Evolutionary conservation across 2,888 invertebrate species (phyloP), one percentile per base, ranked within the genome.

Genomic region (Nomada hirtipes): DNA sequence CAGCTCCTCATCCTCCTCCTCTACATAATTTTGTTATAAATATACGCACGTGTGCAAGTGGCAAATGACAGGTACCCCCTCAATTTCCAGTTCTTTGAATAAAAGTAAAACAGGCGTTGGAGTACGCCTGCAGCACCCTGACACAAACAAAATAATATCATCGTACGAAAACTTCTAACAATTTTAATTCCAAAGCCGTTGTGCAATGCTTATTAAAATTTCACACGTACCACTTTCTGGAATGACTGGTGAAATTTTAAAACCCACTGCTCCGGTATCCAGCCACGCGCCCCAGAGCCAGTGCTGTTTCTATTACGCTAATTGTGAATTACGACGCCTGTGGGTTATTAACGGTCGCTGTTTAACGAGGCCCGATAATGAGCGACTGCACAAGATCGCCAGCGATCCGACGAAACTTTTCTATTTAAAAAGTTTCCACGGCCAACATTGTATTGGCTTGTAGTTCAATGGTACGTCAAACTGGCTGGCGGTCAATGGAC

Each of bases 341-440:
- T 82, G 67, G 76, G 78, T 81, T 86, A 85, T 88, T 86, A 85
- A 83, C 88, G 74, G 82, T 84, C 83, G 84, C 79, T 76, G 81
- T 79, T 65, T 83, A 88, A 87, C 80, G 82, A 78, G 79, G 65
- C 68, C 44, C 71, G 80, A 73, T 85, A 87, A 87, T 65, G 76
- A 82, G 79, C 59, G 71, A 84, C 64, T 18, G 50, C 60, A 18
- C 29, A 79, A 82, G 79, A 84, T 82, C 70, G 81, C 64, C 68
- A 72, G 72, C 50, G 71, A 10, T 68, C 23, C 36, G 74, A 20
- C 59, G 65, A 79, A 87, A 87, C 75, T 86, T 86, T 88, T 86
- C 82, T 78, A 85, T 85, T 83, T 86, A 89, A 86, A 36, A 86
- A 86, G 77, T 86, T 84, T 85, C 9, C 69, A 13, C 67, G 60